Base-by-base conservation (phyloP, 2,113 vertebrate genomes). In the Rhagologus leucostigma region DNA sequence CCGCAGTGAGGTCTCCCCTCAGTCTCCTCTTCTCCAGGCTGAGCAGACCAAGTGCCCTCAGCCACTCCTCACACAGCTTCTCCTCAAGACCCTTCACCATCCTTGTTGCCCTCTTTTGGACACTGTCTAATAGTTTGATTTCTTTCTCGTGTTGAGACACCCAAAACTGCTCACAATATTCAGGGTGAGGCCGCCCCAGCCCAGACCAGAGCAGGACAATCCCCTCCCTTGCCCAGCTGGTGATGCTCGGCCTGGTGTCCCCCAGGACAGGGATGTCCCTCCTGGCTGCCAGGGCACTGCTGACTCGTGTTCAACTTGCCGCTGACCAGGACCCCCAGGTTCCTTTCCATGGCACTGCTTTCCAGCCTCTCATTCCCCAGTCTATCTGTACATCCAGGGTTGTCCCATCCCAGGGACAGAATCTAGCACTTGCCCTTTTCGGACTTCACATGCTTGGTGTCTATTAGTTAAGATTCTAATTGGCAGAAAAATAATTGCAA, bases 381-480 rank as follows among this genome's bases (percentile, higher is more conserved):
- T n/a, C 30, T 56, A 7, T 20, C n/a, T 0, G 1, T 5, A 16
- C 22, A 24, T 0, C 35, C 60, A n/a, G n/a, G 16, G 5, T 1
- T 65, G 19, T 3, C 24, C 5, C 49, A 16, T 2, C 23, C 16
- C 35, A 49, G 20, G 7, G 2, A 4, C 30, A 42, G 24, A 16
- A 57, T 1, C 16, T 1, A 0, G 10, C 1, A 42, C 1, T 21
- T 26, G 4, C 4, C 17, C 7, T 27, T 8, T 3, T 14, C 9
- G 44, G 35, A 17, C 8, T 11, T 42, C 13, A 11, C 8, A 9
- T 11, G 1, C 4, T 12, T 35, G 2, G 4, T 32, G 20, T 57
- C 32, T 69, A 15, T 50, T 84, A 19, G 6, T 42, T 75, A 82
- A 84, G 64, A 82, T 17, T 89, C 47, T 44, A 68, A 1, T 52